phyloP scores from a whole-genome alignment of 2,113 vertebrate genomes.

The Nothocercus julius region DNA sequence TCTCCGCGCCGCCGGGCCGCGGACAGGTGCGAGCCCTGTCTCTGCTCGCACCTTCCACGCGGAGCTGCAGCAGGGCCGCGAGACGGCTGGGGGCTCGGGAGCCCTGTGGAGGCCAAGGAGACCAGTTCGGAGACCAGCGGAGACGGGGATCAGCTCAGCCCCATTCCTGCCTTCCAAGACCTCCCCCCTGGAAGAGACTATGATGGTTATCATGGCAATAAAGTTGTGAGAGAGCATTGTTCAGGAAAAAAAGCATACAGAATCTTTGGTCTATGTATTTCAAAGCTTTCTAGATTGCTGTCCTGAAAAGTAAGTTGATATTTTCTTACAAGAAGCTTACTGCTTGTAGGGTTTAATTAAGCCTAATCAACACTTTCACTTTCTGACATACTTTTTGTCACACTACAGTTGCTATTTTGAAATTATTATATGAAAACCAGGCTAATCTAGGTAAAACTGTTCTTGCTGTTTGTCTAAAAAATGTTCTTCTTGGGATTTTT shows the following conservation, averaged over 20 bases:
- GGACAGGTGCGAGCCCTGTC: not conserved
- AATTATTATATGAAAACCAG: not conserved
- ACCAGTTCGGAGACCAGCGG: accelerated
- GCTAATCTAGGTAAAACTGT: not conserved
- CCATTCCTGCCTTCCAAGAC: not conserved
- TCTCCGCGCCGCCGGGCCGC: not conserved
- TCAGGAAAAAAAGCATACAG: not conserved
- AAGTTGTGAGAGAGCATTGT: not conserved
- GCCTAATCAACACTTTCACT: not conserved
- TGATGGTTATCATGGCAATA: not conserved
- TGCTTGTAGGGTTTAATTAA: not conserved
- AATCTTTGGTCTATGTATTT: not conserved
- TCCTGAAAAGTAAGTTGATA: not conserved
- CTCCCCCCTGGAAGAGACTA: not conserved
- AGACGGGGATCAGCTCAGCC: not conserved
- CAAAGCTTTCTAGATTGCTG: not conserved
- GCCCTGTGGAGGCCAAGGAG: not conserved
- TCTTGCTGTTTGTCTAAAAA: not conserved
- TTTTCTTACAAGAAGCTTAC: not conserved
- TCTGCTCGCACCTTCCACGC: not conserved
- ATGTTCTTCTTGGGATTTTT: not conserved
- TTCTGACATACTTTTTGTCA: not conserved
- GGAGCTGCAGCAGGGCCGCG: not conserved
- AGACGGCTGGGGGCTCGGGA: not conserved
- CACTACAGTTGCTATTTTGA: not conserved